Conservation (phyloP, 2,888 invertebrate genomes). For the Sicus ferrugineus region DNA sequence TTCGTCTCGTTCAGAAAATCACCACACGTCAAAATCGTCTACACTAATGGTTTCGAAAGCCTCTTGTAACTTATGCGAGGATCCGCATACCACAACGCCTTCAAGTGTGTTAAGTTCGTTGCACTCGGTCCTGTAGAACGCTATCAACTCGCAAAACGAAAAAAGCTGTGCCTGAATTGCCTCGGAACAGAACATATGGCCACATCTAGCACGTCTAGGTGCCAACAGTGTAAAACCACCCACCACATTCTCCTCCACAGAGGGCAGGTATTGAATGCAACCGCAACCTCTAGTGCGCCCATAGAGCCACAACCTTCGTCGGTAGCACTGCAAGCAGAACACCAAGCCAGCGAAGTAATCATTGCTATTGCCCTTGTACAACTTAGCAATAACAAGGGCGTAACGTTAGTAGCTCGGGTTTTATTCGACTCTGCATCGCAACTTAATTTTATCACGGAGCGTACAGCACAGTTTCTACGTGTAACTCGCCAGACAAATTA, state of each 20-base stretch:
- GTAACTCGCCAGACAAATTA: not conserved
- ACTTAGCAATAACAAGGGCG: too few relatives aligned
- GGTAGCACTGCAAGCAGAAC: too few relatives aligned
- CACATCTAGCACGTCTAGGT: not conserved
- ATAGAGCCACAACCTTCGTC: not conserved
- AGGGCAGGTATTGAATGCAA: not conserved
- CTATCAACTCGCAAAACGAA: not conserved
- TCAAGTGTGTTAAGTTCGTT: constrained; percentile 1
- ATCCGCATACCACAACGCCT: too few relatives aligned
- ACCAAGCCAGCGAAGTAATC: too few relatives aligned
- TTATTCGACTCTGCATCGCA: too few relatives aligned
- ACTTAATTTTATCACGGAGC: not conserved
- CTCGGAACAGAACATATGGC: constrained; percentile 3
- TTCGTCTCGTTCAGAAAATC: not conserved
- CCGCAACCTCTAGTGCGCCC: not conserved
- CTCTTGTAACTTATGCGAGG: not conserved
- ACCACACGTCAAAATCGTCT: not conserved
- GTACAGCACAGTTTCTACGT: not conserved
- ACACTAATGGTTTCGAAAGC: not conserved
- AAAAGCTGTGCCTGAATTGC: not conserved
- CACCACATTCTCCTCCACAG: not conserved
- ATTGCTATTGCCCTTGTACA: too few relatives aligned
- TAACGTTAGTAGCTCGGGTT: too few relatives aligned
- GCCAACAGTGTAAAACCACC: not conserved
- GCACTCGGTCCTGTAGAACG: not conserved